Base-by-base conservation (phyloP, 1,140 invertebrate genomes). In the Apis florea region DNA sequence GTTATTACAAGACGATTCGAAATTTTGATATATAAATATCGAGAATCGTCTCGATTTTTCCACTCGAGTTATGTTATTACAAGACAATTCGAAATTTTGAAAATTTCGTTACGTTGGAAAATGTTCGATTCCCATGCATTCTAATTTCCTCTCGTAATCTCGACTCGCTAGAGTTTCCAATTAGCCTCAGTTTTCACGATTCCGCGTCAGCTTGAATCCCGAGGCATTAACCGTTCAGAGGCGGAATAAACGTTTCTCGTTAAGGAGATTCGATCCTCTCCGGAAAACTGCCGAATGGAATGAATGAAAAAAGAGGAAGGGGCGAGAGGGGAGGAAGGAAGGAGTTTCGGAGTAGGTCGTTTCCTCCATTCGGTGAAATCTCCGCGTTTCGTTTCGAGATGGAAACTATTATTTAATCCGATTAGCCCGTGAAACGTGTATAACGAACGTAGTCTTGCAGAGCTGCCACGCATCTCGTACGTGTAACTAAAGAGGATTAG, bases 401-500 rank as follows among this genome's bases (percentile, higher is more conserved):
- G 47, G 47, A 54, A 63, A 68, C 73, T 75, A 79, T 79, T 53
- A 74, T 81, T 68, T 81, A 81, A 81, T 81, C 79, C 71, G 53
- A 81, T 81, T 81, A 81, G 21, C 54, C 4, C 0, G n/a, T 51
- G 56, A 81, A 68, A 54, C 66, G 63, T 31, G 59, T 81, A 81
- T 81, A 75, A 81, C 68, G 79, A 75, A 68, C 63, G 58, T 54
- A 80, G 59, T 64, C 59, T 53, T 40, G 21, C 26, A 24, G 40
- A 12, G 24, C 31, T 51, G n/a, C 53, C 78, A 80, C 71, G 78
- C 78, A 74, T 40, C 73, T 56, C 53, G 79, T 53, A 67, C 58
- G 53, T 81, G 79, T 81, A 75, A 75, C 79, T 75, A 75, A n/a
- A 81, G 80, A 70, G 74, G 74, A 82, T 82, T 58, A 82, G 51